These are phyloP conservation scores for Stratiolaelaps scimitus DNA, from an alignment of 1,140 invertebrate genomes.

Conservation along the genomic window DNA sequence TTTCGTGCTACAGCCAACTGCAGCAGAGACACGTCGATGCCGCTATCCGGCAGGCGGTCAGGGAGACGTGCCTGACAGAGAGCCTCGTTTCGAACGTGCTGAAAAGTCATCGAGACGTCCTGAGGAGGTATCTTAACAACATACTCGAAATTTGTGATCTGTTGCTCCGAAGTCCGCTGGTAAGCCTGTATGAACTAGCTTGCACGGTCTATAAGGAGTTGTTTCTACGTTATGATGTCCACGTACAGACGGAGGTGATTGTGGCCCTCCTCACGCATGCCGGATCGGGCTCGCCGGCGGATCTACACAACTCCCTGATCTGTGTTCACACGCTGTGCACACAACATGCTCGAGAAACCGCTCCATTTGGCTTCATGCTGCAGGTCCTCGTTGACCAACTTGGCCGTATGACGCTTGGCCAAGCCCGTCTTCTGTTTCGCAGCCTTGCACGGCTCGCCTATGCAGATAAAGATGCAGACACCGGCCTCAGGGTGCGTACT, in stretches of 20 bases:
- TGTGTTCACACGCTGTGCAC: not conserved
- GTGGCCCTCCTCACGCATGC: conserved; percentile 19
- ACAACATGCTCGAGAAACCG: not conserved
- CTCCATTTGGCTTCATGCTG: conserved; percentile 17
- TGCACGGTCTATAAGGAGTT: not conserved
- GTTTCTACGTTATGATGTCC: conserved; percentile 8
- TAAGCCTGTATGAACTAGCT: conserved; percentile 3
- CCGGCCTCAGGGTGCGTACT: not conserved
- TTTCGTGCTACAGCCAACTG: not conserved
- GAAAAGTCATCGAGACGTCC: not conserved
- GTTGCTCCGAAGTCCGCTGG: not conserved
- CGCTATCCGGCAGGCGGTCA: not conserved
- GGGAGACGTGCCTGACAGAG: conserved; percentile 1
- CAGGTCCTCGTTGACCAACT: conserved; percentile 2
- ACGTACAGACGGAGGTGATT: conserved; percentile 23
- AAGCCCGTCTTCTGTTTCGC: not conserved
- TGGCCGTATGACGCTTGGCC: conserved; percentile 3
- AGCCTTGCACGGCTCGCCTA: conserved; percentile 13
- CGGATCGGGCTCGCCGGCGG: conserved; percentile 6
- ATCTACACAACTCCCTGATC: conserved; percentile 8
- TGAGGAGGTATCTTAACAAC: not conserved
- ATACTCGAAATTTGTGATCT: conserved; percentile 2
- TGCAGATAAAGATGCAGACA: not conserved
- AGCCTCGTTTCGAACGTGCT: not conserved
- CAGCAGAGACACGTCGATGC: not conserved